These are phyloP conservation scores for Aegithalos caudatus DNA, from an alignment of 2,113 vertebrate genomes.

Conservation along the genomic window DNA sequence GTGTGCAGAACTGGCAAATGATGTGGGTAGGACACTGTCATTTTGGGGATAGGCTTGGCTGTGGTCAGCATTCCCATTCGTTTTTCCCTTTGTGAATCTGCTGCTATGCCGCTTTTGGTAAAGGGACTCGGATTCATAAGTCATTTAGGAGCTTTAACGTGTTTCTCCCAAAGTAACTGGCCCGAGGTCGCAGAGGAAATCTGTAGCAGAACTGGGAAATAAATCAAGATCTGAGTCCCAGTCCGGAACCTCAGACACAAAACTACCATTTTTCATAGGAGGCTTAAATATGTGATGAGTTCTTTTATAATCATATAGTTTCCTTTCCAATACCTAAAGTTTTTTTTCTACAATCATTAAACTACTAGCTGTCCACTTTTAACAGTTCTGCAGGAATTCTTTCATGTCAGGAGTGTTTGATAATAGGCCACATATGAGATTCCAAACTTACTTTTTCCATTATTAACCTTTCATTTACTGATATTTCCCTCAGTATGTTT, in stretches of 20 bases:
- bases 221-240: constrained; percentile 53
- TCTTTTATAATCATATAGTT: constrained; percentile 42
- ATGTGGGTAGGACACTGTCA: not conserved
- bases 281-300: constrained; percentile 46
- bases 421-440: constrained; percentile 30
- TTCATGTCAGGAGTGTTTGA: constrained; percentile 54
- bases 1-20: not conserved
- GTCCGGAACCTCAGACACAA: constrained; percentile 26
- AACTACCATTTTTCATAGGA: constrained; percentile 35
- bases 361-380: constrained; percentile 46
- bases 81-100: not conserved
- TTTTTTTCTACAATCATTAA: constrained; percentile 21
- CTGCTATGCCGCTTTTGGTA: not conserved
- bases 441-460: constrained; percentile 37
- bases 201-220: constrained; percentile 54
- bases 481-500: constrained; percentile 21
- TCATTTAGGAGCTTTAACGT: constrained; percentile 20
- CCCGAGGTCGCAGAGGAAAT: constrained; percentile 41
- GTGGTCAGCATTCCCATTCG: not conserved
- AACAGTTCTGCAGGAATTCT: constrained; percentile 48
- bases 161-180: constrained; percentile 30
- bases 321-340: constrained; percentile 34
- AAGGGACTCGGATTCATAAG: not conserved
- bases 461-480: constrained; percentile 46
- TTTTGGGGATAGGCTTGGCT: not conserved